Percentiles rank a stretch among this genome's conserved stretches.
Conservation (phyloP, 2,113 vertebrate genomes). For the Pelobates fuscus region DNA sequence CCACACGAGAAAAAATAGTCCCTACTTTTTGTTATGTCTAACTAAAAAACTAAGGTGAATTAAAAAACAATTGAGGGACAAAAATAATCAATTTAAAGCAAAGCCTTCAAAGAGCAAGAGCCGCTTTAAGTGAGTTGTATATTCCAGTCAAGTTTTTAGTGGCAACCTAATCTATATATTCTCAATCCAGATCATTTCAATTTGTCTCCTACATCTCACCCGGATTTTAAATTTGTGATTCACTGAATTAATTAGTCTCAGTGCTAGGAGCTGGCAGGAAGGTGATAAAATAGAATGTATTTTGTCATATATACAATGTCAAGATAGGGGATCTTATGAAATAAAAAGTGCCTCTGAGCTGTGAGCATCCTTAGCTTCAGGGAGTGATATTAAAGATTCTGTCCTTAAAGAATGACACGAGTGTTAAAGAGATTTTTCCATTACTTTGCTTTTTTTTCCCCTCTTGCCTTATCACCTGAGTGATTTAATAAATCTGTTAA, state of each 20-base stretch:
- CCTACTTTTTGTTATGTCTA: too few species aligned
- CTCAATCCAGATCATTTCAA: too few species aligned
- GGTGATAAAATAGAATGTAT: conserved; percentile 43
- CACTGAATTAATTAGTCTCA: conserved; percentile 34
- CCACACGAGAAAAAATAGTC: too few species aligned
- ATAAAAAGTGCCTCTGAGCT: conserved; percentile 42
- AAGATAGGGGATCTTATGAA: conserved; percentile 43
- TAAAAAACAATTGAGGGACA: too few species aligned
- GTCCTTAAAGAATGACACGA: conserved; percentile 42
- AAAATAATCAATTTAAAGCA: too few species aligned
- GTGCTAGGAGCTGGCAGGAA: conserved; percentile 17
- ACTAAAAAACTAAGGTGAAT: too few species aligned
- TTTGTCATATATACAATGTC: conserved; percentile 42
- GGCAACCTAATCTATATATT: too few species aligned
- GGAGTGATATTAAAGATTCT: conserved; percentile 44
- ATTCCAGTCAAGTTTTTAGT: too few species aligned
- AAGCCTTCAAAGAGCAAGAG: too few species aligned
- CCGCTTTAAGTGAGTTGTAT: too few species aligned
- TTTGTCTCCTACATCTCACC: conserved; percentile 10
- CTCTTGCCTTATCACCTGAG: conserved; percentile 24
- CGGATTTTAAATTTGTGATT: conserved; percentile 27
- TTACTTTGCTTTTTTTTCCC: conserved; percentile 17
- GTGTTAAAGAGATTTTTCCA: conserved; percentile 44
- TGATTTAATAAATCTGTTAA: conserved; percentile 57
- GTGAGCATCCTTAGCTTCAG: conserved; percentile 14